Conservation (phyloP, 2,113 vertebrate species). For the Campylorhamphus procurvoides region DNA sequence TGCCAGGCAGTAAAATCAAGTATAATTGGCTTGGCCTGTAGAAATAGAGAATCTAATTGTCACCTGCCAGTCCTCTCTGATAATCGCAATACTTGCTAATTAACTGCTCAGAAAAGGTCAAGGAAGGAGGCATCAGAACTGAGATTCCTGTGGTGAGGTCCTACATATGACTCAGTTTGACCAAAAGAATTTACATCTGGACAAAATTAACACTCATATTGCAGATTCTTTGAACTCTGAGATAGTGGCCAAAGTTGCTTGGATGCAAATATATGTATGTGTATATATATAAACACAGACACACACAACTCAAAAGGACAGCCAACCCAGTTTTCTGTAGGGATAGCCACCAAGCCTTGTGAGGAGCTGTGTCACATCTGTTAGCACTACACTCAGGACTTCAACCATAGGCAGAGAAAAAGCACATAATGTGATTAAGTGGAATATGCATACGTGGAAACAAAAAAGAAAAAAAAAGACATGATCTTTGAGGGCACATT, state of each 20-base stretch:
- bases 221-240: constrained; percentile 34
- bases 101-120: constrained; percentile 43
- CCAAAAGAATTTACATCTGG: constrained; percentile 53
- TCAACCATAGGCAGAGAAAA: neutral
- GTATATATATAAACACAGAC: neutral
- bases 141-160: constrained; percentile 44
- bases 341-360: neutral
- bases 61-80: neutral
- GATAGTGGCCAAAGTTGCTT: constrained; percentile 27
- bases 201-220: constrained; percentile 44
- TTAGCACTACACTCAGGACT: neutral
- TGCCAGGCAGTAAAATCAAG: neutral
- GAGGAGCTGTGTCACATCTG: neutral
- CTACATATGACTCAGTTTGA: neutral
- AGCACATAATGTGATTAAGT: neutral
- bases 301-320: neutral
- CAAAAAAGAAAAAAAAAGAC: neutral
- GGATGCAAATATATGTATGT: neutral
- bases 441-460: neutral
- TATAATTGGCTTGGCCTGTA: neutral
- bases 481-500: neutral
- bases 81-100: constrained; percentile 11
- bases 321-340: neutral
- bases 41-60: neutral
- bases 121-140: constrained; percentile 20